A percentile compares a stretch with the other conserved stretches of the same genome.
Evolutionary conservation across 2,113 vertebrate genomes (phyloP).

Genomic region (Heliornis fulica): DNA sequence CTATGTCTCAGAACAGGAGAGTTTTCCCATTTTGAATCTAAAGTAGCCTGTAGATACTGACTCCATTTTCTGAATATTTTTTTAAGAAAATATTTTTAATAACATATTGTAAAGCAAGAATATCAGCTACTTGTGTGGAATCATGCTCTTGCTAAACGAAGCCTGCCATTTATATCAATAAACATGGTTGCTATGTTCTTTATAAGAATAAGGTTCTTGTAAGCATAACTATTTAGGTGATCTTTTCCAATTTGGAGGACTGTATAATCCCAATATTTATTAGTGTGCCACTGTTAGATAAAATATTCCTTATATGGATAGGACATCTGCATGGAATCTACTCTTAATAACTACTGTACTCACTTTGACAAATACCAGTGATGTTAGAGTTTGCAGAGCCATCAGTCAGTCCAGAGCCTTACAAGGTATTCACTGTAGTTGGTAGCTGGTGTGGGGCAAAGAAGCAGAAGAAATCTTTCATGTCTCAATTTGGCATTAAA

Average conservation of each 20-base stretch:
- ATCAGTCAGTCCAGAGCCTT: background rate
- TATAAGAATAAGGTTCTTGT: background rate
- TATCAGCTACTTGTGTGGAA: background rate
- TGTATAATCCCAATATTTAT: slow-evolving; percentile 28
- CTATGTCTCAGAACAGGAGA: background rate
- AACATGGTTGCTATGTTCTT: background rate
- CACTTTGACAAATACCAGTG: background rate
- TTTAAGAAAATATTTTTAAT: background rate
- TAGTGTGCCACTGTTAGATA: background rate
- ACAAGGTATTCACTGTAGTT: background rate
- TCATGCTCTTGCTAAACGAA: background rate
- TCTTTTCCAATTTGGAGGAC: background rate
- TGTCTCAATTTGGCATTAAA: background rate
- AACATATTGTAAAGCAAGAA: background rate
- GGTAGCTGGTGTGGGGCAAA: background rate
- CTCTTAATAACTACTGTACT: background rate
- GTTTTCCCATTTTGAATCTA: slow-evolving; percentile 1
- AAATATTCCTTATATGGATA: background rate
- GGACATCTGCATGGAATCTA: background rate
- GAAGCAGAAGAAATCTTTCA: background rate
- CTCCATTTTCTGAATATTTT: background rate
- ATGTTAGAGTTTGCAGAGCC: background rate
- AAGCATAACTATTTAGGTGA: background rate
- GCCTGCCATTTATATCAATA: background rate
- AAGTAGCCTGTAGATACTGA: background rate